Conservation (phyloP, 2,113 vertebrate species). For the Oryzias woworae region DNA sequence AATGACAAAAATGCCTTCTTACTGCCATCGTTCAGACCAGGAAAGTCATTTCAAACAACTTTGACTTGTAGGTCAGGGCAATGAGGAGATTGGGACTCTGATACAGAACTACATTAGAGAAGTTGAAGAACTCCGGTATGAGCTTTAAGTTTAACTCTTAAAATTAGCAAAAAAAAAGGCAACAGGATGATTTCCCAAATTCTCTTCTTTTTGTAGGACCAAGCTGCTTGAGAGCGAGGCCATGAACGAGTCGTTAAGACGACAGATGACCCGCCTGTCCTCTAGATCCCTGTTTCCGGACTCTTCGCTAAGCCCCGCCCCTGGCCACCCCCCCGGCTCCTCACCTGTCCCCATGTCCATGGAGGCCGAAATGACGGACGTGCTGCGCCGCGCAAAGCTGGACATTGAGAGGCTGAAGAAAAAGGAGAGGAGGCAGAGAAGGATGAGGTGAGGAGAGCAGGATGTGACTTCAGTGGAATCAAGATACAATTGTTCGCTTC, state of each 20-base stretch:
- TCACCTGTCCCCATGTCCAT: constrained; percentile 73
- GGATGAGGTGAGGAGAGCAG: constrained; percentile 81
- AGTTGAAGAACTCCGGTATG: constrained; percentile 92
- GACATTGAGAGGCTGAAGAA: constrained; percentile 93
- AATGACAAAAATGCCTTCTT: not conserved
- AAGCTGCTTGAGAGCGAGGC: constrained; percentile 95
- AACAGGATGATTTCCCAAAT: not conserved
- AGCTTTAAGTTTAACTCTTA: not conserved
- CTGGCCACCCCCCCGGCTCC: constrained; percentile 70
- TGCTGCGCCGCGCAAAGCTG: constrained; percentile 88
- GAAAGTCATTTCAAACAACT: not conserved
- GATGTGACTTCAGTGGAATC: not conserved
- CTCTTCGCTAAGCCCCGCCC: constrained; percentile 48
- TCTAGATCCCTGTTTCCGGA: constrained; percentile 74
- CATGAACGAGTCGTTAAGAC: constrained; percentile 93
- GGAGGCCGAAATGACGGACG: constrained; percentile 87
- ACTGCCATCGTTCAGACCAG: too few relatives aligned
- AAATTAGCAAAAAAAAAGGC: not conserved
- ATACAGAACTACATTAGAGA: constrained; percentile 97
- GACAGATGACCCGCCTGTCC: constrained; percentile 82
- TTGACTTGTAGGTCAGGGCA: constrained; percentile 82
- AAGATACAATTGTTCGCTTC: not conserved
- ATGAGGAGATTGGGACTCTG: constrained; percentile 88
- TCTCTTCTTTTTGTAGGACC: constrained; percentile 70
- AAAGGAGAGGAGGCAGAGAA: constrained; percentile 87